Evolutionary conservation across 2,113 vertebrate species (phyloP), one percentile per base, ranked within the genome.

Genomic region (Arizona elegans): DNA sequence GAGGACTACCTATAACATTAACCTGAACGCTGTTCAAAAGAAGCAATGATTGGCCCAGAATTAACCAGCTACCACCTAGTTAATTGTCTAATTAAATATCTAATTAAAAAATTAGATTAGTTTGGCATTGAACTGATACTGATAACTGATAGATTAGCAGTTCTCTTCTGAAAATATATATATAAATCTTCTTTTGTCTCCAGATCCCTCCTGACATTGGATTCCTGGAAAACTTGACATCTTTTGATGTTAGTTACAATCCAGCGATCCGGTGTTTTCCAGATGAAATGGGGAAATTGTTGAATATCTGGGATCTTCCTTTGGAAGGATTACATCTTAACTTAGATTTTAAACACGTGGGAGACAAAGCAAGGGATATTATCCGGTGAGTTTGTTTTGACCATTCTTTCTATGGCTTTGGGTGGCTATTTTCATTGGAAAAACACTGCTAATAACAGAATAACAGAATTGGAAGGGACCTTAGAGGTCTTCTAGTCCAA

Each of bases 121-220:
- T 52, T 43, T 88, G 47, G 55, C 55, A 92, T 58, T 7, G 13
- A 29, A n/a, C 50, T 58, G 86, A 1, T 88, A 54, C 81, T 92
- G 13, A 33, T 17, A 33, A 75, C 5, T 13, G 13, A 33, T 70
- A 75, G 65, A 33, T 70, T 70, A 70, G 13, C 12, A 33, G 12
- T 33, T 70, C 65, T 70, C 3, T 70, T 70, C 65, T 33, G 12
- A 13, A 70, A 13, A 70, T 3, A 70, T 65, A 29, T n/a, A 24
- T 24, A 29, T 23, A 62, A 94, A 15, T 3, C 47, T 9, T 47
- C 86, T 96, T 85, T 89, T 1, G 1, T 92, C 93, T 93, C 92
- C 96, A 99, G 99, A 98, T 99, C 95, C 99, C 99, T 90, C 98
- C 98, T 91, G 97, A 99, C 96, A 98, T 99, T 91, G 99, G 99